A percentile compares a stretch with the other conserved stretches of the same genome.
phyloP scores from a whole-genome alignment of 2,888 invertebrate species.

The Polyommatus iphigenia region DNA sequence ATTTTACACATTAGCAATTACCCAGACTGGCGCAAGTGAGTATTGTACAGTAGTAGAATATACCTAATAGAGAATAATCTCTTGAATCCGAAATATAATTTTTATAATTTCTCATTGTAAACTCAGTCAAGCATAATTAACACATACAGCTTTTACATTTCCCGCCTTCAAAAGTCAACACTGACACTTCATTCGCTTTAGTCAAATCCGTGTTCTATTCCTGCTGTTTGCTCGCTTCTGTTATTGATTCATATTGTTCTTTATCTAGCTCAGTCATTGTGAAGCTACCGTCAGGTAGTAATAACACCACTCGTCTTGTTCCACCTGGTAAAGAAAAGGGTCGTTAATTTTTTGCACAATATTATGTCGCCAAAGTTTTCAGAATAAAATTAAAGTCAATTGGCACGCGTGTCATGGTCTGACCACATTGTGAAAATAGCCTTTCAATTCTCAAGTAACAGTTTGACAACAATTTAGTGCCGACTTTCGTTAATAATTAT shows the following conservation, averaged over 20 bases:
- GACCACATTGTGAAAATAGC: no score
- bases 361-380: background rate
- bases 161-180: background rate
- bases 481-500: no score
- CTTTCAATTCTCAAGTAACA: no score
- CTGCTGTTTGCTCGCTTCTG: conserved; percentile 80
- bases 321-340: conserved; percentile 79
- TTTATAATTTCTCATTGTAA: background rate
- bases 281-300: conserved; percentile 90
- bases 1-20: background rate
- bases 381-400: no score
- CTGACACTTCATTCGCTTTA: background rate
- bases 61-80: background rate
- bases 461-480: no score
- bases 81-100: background rate
- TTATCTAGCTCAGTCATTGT: conserved; percentile 94
- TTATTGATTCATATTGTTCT: conserved; percentile 88
- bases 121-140: conserved; percentile 5
- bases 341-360: background rate
- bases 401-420: no score
- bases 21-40: background rate
- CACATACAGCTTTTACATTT: background rate
- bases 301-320: conserved; percentile 89
- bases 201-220: conserved; percentile 52
- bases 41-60: background rate